Evolutionary conservation across 2,888 invertebrate genomes (phyloP).

Genomic region (Apamea monoglypha): DNA sequence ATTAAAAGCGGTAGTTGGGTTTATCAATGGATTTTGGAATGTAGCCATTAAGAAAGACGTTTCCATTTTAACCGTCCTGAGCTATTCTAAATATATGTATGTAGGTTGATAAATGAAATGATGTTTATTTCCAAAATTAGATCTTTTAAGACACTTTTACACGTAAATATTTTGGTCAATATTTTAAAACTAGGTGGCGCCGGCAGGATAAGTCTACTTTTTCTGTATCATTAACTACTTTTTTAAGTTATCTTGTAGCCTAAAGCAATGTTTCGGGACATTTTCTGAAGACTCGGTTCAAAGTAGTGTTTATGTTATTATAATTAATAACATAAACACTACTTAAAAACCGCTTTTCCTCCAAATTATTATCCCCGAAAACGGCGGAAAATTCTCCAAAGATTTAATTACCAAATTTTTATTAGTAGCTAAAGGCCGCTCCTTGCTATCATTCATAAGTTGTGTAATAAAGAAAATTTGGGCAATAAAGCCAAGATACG

Average conservation of each 20-base stretch:
- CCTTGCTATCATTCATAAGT: conserved; percentile 75
- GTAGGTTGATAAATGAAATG: neutral
- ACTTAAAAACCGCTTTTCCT: conserved; percentile 20
- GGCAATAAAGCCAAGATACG: conserved; percentile 77
- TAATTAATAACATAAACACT: conserved; percentile 31
- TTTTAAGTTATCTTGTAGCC: neutral
- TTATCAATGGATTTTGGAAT: conserved; percentile 1
- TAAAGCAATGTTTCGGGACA: neutral
- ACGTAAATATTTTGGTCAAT: neutral
- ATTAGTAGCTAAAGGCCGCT: conserved; percentile 51
- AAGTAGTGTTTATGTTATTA: conserved; percentile 14
- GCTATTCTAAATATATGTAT: neutral
- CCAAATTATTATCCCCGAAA: conserved; percentile 65
- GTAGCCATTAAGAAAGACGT: neutral
- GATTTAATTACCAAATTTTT: conserved; percentile 76
- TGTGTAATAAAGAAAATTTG: conserved; percentile 80
- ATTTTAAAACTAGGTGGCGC: neutral
- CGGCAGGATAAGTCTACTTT: neutral
- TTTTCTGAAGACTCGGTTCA: neutral
- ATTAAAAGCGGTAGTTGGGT: neutral
- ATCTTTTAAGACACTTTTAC: neutral
- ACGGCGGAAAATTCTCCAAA: conserved; percentile 65
- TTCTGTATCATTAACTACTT: neutral
- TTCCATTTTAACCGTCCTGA: neutral
- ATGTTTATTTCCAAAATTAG: neutral